Evolutionary conservation across 2,113 vertebrate species (phyloP).

Genomic region (Cynopterus brachyotis): DNA sequence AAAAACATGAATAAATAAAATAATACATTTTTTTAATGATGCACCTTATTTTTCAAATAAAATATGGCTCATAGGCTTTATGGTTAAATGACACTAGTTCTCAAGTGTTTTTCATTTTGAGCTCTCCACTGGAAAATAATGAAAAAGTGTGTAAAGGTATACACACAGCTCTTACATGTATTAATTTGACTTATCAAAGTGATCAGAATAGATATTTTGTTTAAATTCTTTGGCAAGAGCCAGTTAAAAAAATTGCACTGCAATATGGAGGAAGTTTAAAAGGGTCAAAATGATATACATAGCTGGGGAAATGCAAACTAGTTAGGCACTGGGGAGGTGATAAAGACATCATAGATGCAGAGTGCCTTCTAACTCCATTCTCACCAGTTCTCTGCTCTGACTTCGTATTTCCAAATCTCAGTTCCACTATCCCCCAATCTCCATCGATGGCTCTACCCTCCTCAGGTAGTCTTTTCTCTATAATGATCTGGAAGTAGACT

Average conservation of each 20-base stretch:
- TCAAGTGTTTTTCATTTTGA: not conserved
- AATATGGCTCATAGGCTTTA: not conserved
- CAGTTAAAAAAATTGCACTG: not conserved
- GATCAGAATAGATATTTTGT: not conserved
- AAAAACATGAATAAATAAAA: not conserved
- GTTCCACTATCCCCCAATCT: not conserved
- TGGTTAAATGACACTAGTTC: not conserved
- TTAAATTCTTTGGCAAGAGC: not conserved
- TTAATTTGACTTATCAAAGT: not conserved
- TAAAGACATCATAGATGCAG: not conserved
- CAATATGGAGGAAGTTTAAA: not conserved
- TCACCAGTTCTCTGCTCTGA: not conserved
- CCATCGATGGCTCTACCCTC: not conserved
- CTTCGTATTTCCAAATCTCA: not conserved
- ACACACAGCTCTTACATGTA: not conserved
- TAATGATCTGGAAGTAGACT: conserved; percentile 33
- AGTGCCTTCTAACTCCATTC: not conserved
- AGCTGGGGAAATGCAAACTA: not conserved
- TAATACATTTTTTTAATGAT: not conserved
- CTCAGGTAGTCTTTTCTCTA: not conserved
- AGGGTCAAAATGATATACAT: not conserved
- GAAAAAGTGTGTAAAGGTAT: not conserved
- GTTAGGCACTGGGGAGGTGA: not conserved
- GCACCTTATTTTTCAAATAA: not conserved
- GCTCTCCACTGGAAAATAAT: not conserved